Conservation (phyloP, 2,113 vertebrate species). For the Solea senegalensis region DNA sequence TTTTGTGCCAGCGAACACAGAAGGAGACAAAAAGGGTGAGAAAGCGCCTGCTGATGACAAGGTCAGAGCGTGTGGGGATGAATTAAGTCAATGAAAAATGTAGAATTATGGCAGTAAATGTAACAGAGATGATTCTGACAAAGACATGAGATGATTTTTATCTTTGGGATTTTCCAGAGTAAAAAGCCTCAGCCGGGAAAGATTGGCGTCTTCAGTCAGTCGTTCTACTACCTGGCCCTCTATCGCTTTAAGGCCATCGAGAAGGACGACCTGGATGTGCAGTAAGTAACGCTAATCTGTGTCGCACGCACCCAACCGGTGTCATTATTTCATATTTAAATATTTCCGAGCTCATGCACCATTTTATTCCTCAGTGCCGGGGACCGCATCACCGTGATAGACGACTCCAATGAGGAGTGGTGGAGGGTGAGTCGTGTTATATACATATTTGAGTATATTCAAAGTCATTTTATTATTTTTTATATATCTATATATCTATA, state of each 20-base stretch:
- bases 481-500: too few relatives aligned
- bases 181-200: constrained; percentile 86
- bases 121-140: neutral
- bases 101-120: neutral
- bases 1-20: constrained; percentile 77
- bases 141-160: neutral
- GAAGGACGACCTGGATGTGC: constrained; percentile 93
- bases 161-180: constrained; percentile 72
- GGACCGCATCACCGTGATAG: constrained; percentile 92
- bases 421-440: constrained; percentile 87
- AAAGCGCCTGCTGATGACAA: constrained; percentile 88
- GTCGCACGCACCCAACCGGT: neutral
- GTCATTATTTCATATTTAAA: constrained; percentile 5
- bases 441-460: too few relatives aligned
- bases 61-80: constrained; percentile 64
- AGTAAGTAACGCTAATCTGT: constrained; percentile 77
- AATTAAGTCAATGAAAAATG: neutral
- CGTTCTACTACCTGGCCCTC: constrained; percentile 92
- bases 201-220: constrained; percentile 85
- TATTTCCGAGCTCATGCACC: neutral
- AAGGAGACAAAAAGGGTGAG: constrained; percentile 87
- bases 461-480: too few relatives aligned
- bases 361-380: constrained; percentile 82
- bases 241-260: constrained; percentile 94
- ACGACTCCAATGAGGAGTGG: constrained; percentile 97